A percentile compares a stretch with the other conserved stretches of the same genome.
Conservation (phyloP, 1,140 invertebrate species). For the Ostrea edulis region DNA sequence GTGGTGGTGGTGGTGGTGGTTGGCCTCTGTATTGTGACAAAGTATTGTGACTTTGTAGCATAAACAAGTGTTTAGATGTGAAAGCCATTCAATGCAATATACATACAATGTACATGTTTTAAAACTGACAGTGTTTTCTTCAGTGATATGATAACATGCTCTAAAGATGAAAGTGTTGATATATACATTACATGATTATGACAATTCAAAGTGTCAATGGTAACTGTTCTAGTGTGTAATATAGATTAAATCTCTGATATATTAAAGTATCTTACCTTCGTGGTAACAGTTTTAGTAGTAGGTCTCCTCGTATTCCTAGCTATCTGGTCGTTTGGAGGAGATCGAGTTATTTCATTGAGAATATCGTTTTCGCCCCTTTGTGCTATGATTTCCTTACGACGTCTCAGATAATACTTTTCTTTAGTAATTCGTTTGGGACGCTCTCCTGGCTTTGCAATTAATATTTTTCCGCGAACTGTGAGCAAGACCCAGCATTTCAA, state of each 20-base stretch:
- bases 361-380: not conserved
- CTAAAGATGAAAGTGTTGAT: not conserved
- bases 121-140: not conserved
- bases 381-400: not conserved
- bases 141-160: not conserved
- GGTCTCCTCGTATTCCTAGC: not conserved
- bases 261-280: no score
- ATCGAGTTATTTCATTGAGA: not conserved
- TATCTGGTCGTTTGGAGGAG: not conserved
- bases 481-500: slow-evolving; percentile 47
- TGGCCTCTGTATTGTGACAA: slow-evolving; percentile 11
- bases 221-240: no score
- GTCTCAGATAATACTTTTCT: slow-evolving; percentile 42
- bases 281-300: no score
- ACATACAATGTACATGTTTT: not conserved
- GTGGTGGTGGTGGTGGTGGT: slow-evolving; percentile 42
- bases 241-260: no score
- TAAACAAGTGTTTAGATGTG: not conserved
- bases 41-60: not conserved
- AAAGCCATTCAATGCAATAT: not conserved
- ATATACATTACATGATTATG: not conserved
- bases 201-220: not conserved
- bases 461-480: slow-evolving; percentile 35
- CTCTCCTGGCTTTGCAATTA: slow-evolving; percentile 42
- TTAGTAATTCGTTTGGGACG: slow-evolving; percentile 35